Evolutionary conservation across 1,140 invertebrate species (phyloP), one percentile per base, ranked within the genome.

Genomic region (Conus betulinus): DNA sequence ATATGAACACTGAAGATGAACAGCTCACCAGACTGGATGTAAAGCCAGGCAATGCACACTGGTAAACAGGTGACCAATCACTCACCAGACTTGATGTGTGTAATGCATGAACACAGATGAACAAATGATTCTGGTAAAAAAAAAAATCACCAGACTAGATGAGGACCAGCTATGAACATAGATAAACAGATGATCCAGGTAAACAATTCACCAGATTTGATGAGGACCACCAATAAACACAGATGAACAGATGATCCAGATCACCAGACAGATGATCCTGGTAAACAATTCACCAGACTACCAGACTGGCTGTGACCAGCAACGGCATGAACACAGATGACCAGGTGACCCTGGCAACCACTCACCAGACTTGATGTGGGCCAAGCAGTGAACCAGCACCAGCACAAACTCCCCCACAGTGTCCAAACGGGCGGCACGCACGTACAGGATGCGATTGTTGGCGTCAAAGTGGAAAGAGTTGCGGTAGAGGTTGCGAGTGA

Each of bases 401-500:
- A 94, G 90, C 53, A 94, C 88, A 87, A 94, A 95, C 83, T 95
- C 93, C 88, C 94, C 94, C 15, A 95, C 93, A 13, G 90, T 91
- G 52, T 94, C 93, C 51, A 95, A n/a, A 27, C 94, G 82, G 5
- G 93, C 94, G 53, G 90, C 88, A 13, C 94, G 87, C 63, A 95
- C 81, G 88, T 95, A 95, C 90, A 95, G 79, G 53, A 94, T 93
- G 74, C 90, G 91, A 89, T 95, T 95, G 88, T 92, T 95, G 87
- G 93, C 94, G 90, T 95, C 94, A 83, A 92, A 95, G 87, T 93
- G 90, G 93, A 95, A 95, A 15, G 94, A 94, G 90, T 95, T 95
- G 71, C 93, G 89, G 89, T 94, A 95, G 17, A 92, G 88, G 89
- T 95, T 95, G 7, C 90, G 89, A 0, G 91, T 83, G 23, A 95